Evolutionary conservation across 2,113 vertebrate genomes (phyloP), one percentile per base, ranked within the genome.

Genomic region (Psilopsiagon aymara): DNA sequence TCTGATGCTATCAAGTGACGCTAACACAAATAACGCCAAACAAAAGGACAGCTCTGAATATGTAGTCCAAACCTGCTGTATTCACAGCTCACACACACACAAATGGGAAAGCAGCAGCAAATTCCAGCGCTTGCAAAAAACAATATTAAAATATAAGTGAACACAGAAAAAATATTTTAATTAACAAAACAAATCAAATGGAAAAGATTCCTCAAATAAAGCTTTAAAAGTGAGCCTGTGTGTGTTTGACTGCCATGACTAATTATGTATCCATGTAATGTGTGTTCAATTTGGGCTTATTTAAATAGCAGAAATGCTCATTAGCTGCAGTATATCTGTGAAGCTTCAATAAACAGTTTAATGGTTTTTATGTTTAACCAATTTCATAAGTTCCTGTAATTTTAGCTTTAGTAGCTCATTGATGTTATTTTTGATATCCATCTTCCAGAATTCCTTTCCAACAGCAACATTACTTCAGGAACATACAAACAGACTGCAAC

Each of bases 351-450:
- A 98, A 98, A 98, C 97, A 98, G 97, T 98, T 98, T 98, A 99
- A 98, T 98, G 98, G 98, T 98, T 98, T 98, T 97, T 98, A 98
- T 98, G 98, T 98, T 98, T 98, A 98, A 98, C 98, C 98, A 98
- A 98, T 98, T 98, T 98, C 94, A 96, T 98, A 98, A 98, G 97
- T 98, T 98, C 97, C 96, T 97, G 95, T 98, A 98, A 98, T 98
- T 98, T 98, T 97, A 98, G 97, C 97, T 97, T 98, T 98, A 98
- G 97, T 97, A 98, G 97, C 98, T 98, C 98, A 98, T 98, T 98
- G 98, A 97, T 97, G 97, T 98, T 98, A 97, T 98, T 98, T 98
- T 97, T 98, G 97, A 98, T 98, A 98, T 97, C 88, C 97, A 98
- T 98, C 97, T 98, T 97, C 96, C 68, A 96, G 90, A 92, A 95